Base-by-base conservation (phyloP, 2,888 invertebrate genomes). In the Metallyticus violacea region DNA sequence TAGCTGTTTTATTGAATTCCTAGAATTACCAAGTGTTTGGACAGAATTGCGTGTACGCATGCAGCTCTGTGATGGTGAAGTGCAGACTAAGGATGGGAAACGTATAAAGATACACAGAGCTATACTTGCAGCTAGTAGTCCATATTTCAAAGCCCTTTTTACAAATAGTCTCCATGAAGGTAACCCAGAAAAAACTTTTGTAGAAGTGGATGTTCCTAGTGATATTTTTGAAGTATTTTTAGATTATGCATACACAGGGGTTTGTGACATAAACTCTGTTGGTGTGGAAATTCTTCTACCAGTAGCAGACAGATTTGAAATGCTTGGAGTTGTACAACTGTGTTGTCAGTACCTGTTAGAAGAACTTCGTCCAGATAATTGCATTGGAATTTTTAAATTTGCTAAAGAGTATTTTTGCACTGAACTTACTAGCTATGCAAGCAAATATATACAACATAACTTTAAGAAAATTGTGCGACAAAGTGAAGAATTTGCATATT, bases 241-340 rank as follows among this genome's bases (percentile, higher is more conserved):
- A 86, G 96, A 96, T 90, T 97, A 95, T 90, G 95, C 95, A 0
- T 97, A 97, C 90, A 95, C 96, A 4, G 95, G 96, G 78, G 92
- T 93, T 26, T 96, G 96, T 90, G 91, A 91, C 86, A 93, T 97
- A 77, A 94, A 93, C 5, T 92, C 93, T 77, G 93, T 94, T 30
- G 96, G 95, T 90, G 96, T 96, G 6, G 95, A 96, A 91, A 93
- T 93, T 88, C 92, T 97, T 77, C 91, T 96, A 83, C 94, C 95
- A 0, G 94, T 94, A 88, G 96, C 96, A 2, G 96, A 97, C 90
- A 94, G 95, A 89, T 95, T 96, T 90, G 95, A 95, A 90, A 94
- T 97, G 7, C 92, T 95, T 22, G 95, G 95, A n/a, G 93, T 96
- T 26, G 94, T 96, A 40, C 94, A 95, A 90, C 91, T 94, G 40